Conservation (phyloP, 2,797 vertebrate genomes). For the Cetoscarus ocellatus region DNA sequence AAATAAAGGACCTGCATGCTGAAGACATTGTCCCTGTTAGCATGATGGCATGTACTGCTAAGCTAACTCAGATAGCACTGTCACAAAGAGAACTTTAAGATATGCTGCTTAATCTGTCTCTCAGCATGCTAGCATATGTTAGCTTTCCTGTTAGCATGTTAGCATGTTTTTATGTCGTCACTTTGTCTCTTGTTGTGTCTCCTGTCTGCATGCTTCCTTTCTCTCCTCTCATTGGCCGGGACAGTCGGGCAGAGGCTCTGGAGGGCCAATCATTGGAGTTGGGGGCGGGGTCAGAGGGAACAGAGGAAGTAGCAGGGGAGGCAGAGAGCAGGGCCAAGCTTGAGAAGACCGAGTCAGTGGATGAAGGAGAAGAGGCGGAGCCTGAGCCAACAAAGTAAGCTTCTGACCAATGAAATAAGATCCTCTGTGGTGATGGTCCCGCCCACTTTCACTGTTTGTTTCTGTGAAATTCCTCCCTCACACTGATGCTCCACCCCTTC, state of each 20-base stretch:
- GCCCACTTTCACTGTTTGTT: conserved; percentile 61
- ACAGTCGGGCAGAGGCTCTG: conserved; percentile 52
- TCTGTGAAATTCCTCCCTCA: too few species aligned
- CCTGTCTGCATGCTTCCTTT: conserved; percentile 32
- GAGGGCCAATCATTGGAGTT: conserved; percentile 54
- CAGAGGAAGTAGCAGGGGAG: conserved; percentile 33
- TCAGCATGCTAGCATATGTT: neutral
- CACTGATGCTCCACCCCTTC: too few species aligned
- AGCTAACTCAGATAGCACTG: neutral
- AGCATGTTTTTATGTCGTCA: conserved; percentile 12
- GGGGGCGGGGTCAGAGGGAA: conserved; percentile 45
- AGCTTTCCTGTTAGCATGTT: conserved; percentile 2
- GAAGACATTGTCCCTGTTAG: neutral
- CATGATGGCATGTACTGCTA: conserved; percentile 2
- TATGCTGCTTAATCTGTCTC: neutral
- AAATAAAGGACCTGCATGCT: neutral
- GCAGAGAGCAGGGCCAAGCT: conserved; percentile 22
- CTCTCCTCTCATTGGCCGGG: conserved; percentile 30
- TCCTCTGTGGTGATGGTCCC: neutral
- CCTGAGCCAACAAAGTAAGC: conserved; percentile 70
- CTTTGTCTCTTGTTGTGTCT: conserved; percentile 20
- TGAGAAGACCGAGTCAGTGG: conserved; percentile 62
- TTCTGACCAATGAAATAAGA: neutral
- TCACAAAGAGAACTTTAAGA: too few species aligned
- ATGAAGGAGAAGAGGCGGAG: conserved; percentile 56